Evolutionary conservation across 2,888 invertebrate genomes (phyloP), one percentile per base, ranked within the genome.

Genomic region (Lissocephala sabroskyi): DNA sequence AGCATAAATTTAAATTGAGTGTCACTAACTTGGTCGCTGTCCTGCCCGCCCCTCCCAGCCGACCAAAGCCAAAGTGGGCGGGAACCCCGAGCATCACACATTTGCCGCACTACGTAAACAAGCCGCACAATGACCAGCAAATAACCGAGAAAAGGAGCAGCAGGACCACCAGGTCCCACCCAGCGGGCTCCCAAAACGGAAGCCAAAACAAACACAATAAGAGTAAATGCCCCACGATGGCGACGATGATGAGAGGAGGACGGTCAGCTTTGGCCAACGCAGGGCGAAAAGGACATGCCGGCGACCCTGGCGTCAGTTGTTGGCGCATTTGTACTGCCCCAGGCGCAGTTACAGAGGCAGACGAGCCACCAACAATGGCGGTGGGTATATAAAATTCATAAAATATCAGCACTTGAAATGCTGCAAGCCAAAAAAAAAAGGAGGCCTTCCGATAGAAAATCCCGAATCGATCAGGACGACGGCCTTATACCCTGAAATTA

Each of bases 381-480:
- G 65, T 63, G 65, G 26, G 28, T 23, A 43, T 60, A 73, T 75
- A 67, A 73, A 73, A 75, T 73, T 75, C 71, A 73, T 65, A 73
- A 73, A 73, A 73, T 73, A 75, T 75, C 75, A 71, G 71, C 67
- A 71, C 75, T 75, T 65, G 56, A 56, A 67, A 51, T 59, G 59
- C 55, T 55, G 53, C 55, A 49, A 61, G 65, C 54, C 49, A 53
- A 49, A 45, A 52, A 59, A 58, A 37, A 52, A 44, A 45, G 44
- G n/a, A 9, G 26, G 26, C 26, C 46, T 28, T 32, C 33, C 41
- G 41, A n/a, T n/a, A n/a, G n/a, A n/a, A n/a, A n/a, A n/a, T n/a
- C n/a, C n/a, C n/a, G n/a, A n/a, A n/a, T n/a, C n/a, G n/a, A n/a
- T n/a, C n/a, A n/a, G n/a, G n/a, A n/a, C n/a, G n/a, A n/a, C n/a